Evolutionary conservation across 2,888 invertebrate genomes (phyloP), one percentile per base, ranked within the genome.

Genomic region (Amphipoea lucens): DNA sequence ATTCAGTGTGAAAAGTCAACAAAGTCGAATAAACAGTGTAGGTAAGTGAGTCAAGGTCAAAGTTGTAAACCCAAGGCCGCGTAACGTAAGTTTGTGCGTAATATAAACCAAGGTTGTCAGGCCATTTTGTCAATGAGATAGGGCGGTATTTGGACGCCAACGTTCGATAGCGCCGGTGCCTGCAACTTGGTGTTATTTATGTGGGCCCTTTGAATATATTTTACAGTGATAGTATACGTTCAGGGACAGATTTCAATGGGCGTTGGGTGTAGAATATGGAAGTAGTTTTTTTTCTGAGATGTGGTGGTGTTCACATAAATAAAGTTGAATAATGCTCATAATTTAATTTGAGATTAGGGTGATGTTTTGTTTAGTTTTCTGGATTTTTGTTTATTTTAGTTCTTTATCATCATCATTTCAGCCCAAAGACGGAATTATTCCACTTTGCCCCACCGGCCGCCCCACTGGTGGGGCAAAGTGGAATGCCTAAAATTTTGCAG

Each of bases 61-160:
- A 82, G 80, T 88, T 86, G 88, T 89, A 88, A 83, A 76, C 87
- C 74, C 89, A 92, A 93, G 93, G 92, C 83, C 88, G 65, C 80
- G 69, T 45, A 85, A 79, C 86, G 90, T 92, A 90, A 92, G 90
- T 92, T 92, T 91, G 91, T 90, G 91, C 90, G 91, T 92, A 90
- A 92, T 91, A 91, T 88, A 91, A 89, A 88, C 88, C 91, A 92
- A 93, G 92, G 93, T 84, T 91, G 89, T 83, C 86, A 88, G 87
- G 87, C 90, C 86, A 91, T 92, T 93, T 92, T 89, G 91, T 92
- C 92, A 94, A 94, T 93, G 92, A 92, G 92, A 92, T 92, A 89
- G 90, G 88, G 87, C 80, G 87, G 78, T 85, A 87, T 89, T 89
- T 80, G 83, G 85, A 85, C 71, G 85, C 79, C 71, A 71, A 80